Evolutionary conservation across 2,888 invertebrate species (phyloP), one percentile per base, ranked within the genome.

Genomic region (Chalcis sispes): DNA sequence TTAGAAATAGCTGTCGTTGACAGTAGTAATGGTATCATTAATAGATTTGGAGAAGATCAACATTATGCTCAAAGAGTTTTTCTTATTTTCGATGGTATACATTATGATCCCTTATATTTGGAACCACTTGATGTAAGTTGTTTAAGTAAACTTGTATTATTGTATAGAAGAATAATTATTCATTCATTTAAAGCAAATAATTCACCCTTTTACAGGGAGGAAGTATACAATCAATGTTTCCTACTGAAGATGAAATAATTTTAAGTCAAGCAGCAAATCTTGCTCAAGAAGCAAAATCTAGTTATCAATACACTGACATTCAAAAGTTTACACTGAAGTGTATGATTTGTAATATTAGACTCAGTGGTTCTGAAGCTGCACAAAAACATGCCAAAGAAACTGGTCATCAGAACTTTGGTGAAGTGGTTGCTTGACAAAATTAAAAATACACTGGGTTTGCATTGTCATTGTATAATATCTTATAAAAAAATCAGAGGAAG

Each of bases 1-100:
- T 89, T 97, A 70, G 98, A 98, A 90, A 97, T 98, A 88, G 97
- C 94, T 77, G 98, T 98, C 1, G 95, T 98, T 2, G 96, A 98
- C 87, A 96, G 96, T 62, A 93, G 96, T 81, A 96, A 96, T 88
- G 94, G 94, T 52, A 94, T 96, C 77, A 95, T 98, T 76, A 97
- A 97, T 88, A 92, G 96, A 82, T 97, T 98, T 89, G 98, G 98
- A 0, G 98, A 98, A 89, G 97, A 98, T 88, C 93, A 94, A 85
- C 93, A 94, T 83, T 98, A 95, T 87, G 91, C 93, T 1, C 92
- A 95, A 74, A 89, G 98, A 83, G 96, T 97, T 2, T 95, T 98
- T 85, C 90, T 98, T 4, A 91, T 98, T 65, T 98, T 98, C 87
- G 98, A 98, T 89, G 98, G 98, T 20, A 96, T 98, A 66, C 98